Evolutionary conservation across 2,797 vertebrate species (phyloP), one percentile per base, ranked within the genome.

Genomic region (Hylomyscus alleni): DNA sequence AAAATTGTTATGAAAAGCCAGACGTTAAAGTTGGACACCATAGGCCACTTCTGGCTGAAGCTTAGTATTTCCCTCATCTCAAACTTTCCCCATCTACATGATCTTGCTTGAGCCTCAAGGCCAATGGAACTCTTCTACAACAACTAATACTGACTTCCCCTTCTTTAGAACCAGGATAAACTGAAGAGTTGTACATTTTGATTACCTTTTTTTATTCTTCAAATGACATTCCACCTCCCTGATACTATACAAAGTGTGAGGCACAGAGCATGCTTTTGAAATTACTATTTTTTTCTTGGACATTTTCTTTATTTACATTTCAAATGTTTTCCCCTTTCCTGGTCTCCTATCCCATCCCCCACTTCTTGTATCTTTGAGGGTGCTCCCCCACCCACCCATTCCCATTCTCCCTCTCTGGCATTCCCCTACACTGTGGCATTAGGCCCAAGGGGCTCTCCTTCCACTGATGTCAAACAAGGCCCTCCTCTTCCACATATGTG

Each of bases 201-300:
- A 34, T 85, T 76, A 20, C 65, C 82, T 92, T 65, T 93, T 93
- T 72, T 93, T 75, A 82, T 73, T 92, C 52, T 97, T 87, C 34
- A 95, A 93, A 69, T 72, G 82, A 56, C 34, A 84, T 89, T 80
- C 56, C 60, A 72, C 4, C 4, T 60, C 60, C 54, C 72, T 17
- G 84, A 90, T 56, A 82, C 4, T 44, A 13, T 19, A 91, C 56
- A 40, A 90, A 95, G 85, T 65, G 2, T 8, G 56, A 77, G 44
- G 34, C 13, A 69, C 31, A n/a, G 22, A 50, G 7, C 17, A 80
- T 20, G 10, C 65, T 82, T 89, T 90, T 72, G 22, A 44, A 44
- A 44, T 44, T 44, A 44, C 44, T 44, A 44, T 44, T 44, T 44
- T 44, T 44, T 44, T 44, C 44, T 44, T 44, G 44, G 44, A 44